These are phyloP conservation scores for Xerus inauris DNA, from an alignment of 2,113 vertebrate species.

Conservation along the genomic window DNA sequence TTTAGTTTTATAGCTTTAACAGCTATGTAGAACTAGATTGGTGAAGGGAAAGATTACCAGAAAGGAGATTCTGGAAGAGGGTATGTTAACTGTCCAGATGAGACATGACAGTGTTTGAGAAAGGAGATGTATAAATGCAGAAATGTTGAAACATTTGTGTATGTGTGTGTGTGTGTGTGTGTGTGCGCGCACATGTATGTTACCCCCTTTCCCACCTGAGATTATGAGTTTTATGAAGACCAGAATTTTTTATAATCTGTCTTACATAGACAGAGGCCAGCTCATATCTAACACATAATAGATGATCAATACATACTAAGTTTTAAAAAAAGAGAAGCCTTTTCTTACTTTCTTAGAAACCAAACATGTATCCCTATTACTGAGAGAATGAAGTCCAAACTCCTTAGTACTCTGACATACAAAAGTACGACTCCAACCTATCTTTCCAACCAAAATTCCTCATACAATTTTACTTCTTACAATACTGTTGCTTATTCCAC, in stretches of 20 bases:
- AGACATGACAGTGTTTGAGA: background rate
- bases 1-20: background rate
- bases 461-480: background rate
- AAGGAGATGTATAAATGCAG: background rate
- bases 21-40: background rate
- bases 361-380: background rate
- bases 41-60: background rate
- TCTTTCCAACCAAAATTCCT: background rate
- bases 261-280: background rate
- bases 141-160: background rate
- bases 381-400: background rate
- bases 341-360: background rate
- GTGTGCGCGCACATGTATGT: too few relatives aligned
- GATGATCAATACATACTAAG: background rate
- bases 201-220: fast-evolving
- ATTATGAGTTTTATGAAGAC: background rate
- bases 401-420: background rate
- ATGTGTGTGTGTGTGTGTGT: background rate
- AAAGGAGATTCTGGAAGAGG: background rate
- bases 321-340: background rate
- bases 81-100: background rate
- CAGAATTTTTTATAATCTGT: background rate
- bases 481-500: background rate
- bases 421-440: background rate
- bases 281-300: background rate